Base-by-base conservation (phyloP, 2,113 vertebrate genomes). In the Mormoops blainvillei region DNA sequence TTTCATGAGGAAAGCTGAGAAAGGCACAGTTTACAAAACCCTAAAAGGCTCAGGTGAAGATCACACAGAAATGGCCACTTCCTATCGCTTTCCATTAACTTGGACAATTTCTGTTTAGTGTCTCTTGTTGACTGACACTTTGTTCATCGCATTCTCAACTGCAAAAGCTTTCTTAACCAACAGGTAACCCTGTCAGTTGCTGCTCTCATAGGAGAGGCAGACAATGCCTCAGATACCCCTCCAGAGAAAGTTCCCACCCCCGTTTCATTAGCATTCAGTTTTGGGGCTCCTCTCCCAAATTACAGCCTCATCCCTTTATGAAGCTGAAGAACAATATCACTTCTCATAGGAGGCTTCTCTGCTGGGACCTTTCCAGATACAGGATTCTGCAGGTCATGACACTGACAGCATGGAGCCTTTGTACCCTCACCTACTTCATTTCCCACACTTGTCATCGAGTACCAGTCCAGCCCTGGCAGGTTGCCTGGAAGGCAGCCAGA, bases 241-340 rank as follows among this genome's bases (percentile, higher is more conserved):
- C 33, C 10, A 52, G 31, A 68, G 36, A 56, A 15, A 0, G 0
- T 0, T 8, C 9, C 18, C 4, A 36, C 1, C 13, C 24, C 24
- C 24, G 16, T 24, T 80, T 38, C n/a, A 36, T n/a, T 33, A 31
- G 33, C 24, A 71, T 20, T 68, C 16, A 2, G 19, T 36, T 68
- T 41, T 28, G 11, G 28, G 28, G 5, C 16, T 58, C 50, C 43
- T 15, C 13, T 86, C 28, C 38, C 28, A 24, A 41, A 24, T 26
- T 7, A 33, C 0, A 50, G 41, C 13, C 16, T 54, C 43, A 3
- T 31, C 28, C 8, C 16, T 52, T 54, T 65, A 14, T 0, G 0
- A 67, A 33, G 38, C 2, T 89, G 84, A 78, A 80, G 43, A 81
- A 48, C 63, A 81, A 1, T 13, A 13, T 67, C 41, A 7, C 63